Conservation (phyloP, 2,888 invertebrate genomes). For the Scaeva pyrastri region DNA sequence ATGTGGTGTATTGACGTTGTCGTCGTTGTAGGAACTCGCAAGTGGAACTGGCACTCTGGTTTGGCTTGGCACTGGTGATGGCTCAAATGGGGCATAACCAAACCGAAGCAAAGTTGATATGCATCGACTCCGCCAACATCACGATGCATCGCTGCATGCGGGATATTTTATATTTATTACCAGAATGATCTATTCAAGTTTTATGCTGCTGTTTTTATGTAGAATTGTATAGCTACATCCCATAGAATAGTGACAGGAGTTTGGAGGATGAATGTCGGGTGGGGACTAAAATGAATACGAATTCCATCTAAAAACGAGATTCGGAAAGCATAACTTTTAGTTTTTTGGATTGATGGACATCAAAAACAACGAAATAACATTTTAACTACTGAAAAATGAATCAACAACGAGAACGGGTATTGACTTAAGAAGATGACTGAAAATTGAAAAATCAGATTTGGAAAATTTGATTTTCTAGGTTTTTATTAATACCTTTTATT, state of each 20-base stretch:
- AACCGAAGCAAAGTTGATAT: conserved; percentile 22
- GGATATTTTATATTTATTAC: conserved; percentile 64
- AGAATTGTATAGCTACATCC: too few relatives aligned
- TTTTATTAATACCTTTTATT: too few relatives aligned
- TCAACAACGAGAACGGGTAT: too few relatives aligned
- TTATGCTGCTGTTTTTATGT: not conserved
- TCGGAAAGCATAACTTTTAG: not conserved
- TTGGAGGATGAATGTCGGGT: not conserved
- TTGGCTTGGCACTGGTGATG: conserved; percentile 4
- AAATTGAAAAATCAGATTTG: too few relatives aligned
- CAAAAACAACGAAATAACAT: not conserved
- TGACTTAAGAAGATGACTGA: too few relatives aligned
- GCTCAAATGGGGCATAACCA: conserved; percentile 46
- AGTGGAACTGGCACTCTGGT: conserved; percentile 18
- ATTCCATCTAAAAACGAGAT: not conserved
- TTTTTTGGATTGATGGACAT: not conserved
- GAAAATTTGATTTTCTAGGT: too few relatives aligned
- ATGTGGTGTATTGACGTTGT: conserved; percentile 20
- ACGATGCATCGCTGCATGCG: conserved; percentile 31
- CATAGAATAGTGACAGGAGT: too few relatives aligned
- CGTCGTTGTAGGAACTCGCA: not conserved
- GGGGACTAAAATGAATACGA: conserved; percentile 8
- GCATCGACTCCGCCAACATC: conserved; percentile 29
- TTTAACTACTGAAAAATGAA: not conserved
- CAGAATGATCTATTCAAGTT: conserved; percentile 24